Evolutionary conservation across 2,113 vertebrate species (phyloP), one percentile per base, ranked within the genome.

Genomic region (Coreoperca whiteheadi): DNA sequence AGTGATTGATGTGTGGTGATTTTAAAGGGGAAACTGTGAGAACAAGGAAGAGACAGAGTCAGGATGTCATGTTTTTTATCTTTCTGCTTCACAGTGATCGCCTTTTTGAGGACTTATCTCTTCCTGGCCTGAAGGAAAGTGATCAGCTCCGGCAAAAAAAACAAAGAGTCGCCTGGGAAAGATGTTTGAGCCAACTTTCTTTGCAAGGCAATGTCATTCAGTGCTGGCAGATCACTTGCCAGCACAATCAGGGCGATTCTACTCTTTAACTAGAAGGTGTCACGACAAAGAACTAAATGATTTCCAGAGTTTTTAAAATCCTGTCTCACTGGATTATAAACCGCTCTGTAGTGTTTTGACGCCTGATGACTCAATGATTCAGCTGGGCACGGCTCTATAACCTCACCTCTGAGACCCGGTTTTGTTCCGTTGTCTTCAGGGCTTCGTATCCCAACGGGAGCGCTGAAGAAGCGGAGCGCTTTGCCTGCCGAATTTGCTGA

Each of bases 1-100:
- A 73, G 59, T 81, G 87, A 92, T 15, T 67, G 83, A 90, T 89
- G 85, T 78, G 39, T n/a, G 32, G 51, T 46, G 81, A 77, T 32
- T 66, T 70, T 59, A 79, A 53, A 78, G 77, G 18, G 48, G 71
- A 59, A 79, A 64, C 83, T 74, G 65, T 43, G 82, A 75, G 61
- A 6, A 21, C 8, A 43, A 77, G 57, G 79, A 68, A 63, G 63
- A 80, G 63, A 64, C 77, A 21, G 74, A 73, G 73, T 15, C 73
- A 84, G 74, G 83, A 88, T 81, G 85, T 57, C 51, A 4, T 61
- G 71, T 82, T 85, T 34, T 74, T 87, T 65, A 74, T 87, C 82
- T 81, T 53, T 25, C 34, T 28, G 80, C 78, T 77, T 86, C 77
- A 71, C 50, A 79, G 70, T 4, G 12, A 71, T 79, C 10, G 23